phyloP scores from a whole-genome alignment of 2,888 invertebrate species.

The Epinotia bilunana region DNA sequence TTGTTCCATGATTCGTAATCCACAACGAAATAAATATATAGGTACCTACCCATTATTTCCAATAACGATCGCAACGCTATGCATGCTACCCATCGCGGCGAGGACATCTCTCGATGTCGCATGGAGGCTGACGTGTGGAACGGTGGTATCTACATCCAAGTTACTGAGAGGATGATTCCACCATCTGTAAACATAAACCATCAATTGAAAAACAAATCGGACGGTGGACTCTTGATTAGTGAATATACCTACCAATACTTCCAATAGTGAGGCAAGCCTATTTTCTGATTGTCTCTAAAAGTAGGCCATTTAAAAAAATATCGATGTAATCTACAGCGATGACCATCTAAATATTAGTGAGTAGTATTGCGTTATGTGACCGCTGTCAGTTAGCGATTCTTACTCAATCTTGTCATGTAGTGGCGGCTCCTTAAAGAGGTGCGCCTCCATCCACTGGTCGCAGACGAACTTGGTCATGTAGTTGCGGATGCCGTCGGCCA shows the following conservation, averaged over 20 bases:
- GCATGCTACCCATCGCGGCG: slow-evolving; percentile 55
- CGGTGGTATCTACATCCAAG: slow-evolving; percentile 53
- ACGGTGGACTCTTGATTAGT: background rate
- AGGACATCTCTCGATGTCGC: slow-evolving; percentile 54
- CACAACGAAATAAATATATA: background rate
- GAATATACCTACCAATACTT: background rate
- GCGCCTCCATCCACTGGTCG: slow-evolving; percentile 96
- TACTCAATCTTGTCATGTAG: slow-evolving; percentile 57
- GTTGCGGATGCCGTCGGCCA: slow-evolving; percentile 97
- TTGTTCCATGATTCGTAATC: background rate
- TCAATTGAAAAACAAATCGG: background rate
- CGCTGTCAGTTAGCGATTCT: slow-evolving; percentile 9
- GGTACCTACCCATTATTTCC: slow-evolving; percentile 68
- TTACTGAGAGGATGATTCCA: slow-evolving; percentile 83
- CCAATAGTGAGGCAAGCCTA: background rate
- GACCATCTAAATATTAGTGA: background rate
- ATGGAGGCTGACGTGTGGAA: slow-evolving; percentile 77
- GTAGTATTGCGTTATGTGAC: no score
- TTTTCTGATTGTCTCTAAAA: no score
- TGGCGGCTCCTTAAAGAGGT: slow-evolving; percentile 82
- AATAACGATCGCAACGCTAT: slow-evolving; percentile 55
- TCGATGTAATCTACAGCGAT: background rate
- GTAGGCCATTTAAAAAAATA: no score
- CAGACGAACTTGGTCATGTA: slow-evolving; percentile 98
- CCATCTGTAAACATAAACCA: slow-evolving; percentile 86